These are phyloP conservation scores for Diadophis punctatus DNA, from an alignment of 2,113 vertebrate genomes.

Conservation along the genomic window DNA sequence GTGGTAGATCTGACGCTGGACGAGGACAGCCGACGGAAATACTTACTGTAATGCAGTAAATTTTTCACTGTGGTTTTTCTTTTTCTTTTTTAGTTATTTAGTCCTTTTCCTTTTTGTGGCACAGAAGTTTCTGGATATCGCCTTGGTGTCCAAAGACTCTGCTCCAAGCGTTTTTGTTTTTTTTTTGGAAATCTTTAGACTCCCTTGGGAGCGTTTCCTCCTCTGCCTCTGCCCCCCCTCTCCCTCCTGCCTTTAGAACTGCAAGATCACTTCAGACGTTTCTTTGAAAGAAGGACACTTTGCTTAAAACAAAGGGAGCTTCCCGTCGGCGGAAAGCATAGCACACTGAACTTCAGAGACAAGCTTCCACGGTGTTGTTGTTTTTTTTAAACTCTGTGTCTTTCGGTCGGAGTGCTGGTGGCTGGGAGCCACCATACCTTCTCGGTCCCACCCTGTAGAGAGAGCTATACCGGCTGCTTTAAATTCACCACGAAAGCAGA, in stretches of 20 bases:
- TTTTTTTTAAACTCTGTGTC: constrained; percentile 12
- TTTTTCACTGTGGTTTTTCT: constrained; percentile 69
- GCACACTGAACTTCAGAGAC: constrained; percentile 43
- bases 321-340: constrained; percentile 37
- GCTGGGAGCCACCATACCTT: neutral
- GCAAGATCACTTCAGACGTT: constrained; percentile 13
- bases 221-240: neutral
- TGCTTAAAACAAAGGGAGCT: constrained; percentile 38
- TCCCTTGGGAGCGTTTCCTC: constrained; percentile 46
- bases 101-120: constrained; percentile 46
- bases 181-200: constrained; percentile 50
- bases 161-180: constrained; percentile 37
- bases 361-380: constrained; percentile 7
- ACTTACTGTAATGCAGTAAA: constrained; percentile 80
- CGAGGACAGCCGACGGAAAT: constrained; percentile 90
- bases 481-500: constrained; percentile 47
- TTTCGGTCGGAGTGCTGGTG: constrained; percentile 33
- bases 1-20: constrained; percentile 97
- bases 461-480: neutral
- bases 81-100: constrained; percentile 39
- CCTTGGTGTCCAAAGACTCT: constrained; percentile 63
- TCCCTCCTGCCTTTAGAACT: constrained; percentile 30
- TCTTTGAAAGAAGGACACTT: constrained; percentile 39
- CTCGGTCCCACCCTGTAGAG: neutral
- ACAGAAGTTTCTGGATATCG: constrained; percentile 53